Conservation (phyloP, 2,888 invertebrate genomes). For the Pomacea canaliculata region DNA sequence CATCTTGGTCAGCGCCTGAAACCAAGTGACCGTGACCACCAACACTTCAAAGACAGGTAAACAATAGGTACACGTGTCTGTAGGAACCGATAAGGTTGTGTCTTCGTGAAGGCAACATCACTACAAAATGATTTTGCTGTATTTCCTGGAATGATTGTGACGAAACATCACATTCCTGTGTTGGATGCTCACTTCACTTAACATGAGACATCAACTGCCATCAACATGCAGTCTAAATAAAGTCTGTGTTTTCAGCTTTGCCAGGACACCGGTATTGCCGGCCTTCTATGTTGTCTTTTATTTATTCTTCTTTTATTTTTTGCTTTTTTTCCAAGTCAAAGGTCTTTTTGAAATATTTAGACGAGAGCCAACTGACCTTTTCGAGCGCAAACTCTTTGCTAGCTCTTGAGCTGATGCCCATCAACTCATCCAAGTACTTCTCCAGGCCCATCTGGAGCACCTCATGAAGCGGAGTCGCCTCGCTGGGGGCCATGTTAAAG, state of each 20-base stretch:
- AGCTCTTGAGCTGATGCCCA: slow-evolving; percentile 65
- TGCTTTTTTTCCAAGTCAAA: no score
- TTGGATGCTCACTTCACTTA: no score
- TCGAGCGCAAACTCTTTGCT: slow-evolving; percentile 69
- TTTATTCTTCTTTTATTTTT: no score
- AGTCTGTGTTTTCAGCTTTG: no score
- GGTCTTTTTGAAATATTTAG: no score
- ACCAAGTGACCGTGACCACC: background rate
- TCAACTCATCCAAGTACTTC: slow-evolving; percentile 65
- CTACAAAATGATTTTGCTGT: no score
- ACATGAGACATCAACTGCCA: no score
- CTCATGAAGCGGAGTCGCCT: slow-evolving; percentile 64
- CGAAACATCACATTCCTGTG: no score
- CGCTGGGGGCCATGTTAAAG: slow-evolving; percentile 62
- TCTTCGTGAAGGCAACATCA: background rate
- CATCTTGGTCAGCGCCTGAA: slow-evolving; percentile 68
- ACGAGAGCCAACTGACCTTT: slow-evolving; percentile 48
- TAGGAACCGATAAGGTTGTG: background rate
- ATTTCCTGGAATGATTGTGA: no score
- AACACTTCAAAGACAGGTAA: background rate
- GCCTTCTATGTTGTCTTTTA: no score
- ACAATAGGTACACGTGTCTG: background rate
- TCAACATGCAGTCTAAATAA: no score
- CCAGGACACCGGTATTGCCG: no score
- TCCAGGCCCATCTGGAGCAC: slow-evolving; percentile 66